Conservation (phyloP, 2,888 invertebrate species). For the Hipparchia semele region DNA sequence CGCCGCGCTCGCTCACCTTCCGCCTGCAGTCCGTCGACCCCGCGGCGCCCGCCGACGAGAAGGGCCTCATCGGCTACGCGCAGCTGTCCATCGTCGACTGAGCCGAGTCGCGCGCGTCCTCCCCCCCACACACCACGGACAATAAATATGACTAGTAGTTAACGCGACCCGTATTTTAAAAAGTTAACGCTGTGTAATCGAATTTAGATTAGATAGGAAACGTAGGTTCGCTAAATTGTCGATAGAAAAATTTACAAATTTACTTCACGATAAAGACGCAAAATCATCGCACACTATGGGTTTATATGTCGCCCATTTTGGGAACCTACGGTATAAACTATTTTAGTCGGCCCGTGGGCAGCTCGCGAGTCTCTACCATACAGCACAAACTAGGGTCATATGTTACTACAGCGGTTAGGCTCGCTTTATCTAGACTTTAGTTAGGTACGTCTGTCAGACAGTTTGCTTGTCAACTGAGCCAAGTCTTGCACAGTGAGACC, state of each 20-base stretch:
- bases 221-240: not conserved
- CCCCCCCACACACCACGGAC: conserved; percentile 41
- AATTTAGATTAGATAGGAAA: conserved; percentile 33
- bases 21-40: conserved; percentile 85
- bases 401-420: conserved; percentile 13
- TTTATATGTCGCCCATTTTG: not conserved
- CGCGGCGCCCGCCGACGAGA: conserved; percentile 94
- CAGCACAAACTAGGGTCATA: conserved; percentile 20
- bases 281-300: too few species aligned
- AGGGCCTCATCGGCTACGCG: conserved; percentile 97
- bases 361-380: conserved; percentile 7
- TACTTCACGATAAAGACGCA: too few species aligned
- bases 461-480: not conserved
- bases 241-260: not conserved
- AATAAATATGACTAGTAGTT: conserved; percentile 40
- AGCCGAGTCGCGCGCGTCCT: conserved; percentile 36
- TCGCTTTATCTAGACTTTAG: conserved; percentile 1
- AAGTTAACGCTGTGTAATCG: conserved; percentile 30
- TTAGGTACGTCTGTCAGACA: not conserved
- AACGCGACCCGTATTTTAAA: conserved; percentile 21
- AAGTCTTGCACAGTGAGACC: not conserved
- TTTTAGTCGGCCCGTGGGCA: conserved; percentile 2
- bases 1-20: conserved; percentile 92
- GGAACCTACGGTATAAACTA: conserved; percentile 11
- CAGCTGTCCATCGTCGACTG: conserved; percentile 97